Evolutionary conservation across 2,888 invertebrate genomes (phyloP).

Genomic region (Lycophotia porphyrea): DNA sequence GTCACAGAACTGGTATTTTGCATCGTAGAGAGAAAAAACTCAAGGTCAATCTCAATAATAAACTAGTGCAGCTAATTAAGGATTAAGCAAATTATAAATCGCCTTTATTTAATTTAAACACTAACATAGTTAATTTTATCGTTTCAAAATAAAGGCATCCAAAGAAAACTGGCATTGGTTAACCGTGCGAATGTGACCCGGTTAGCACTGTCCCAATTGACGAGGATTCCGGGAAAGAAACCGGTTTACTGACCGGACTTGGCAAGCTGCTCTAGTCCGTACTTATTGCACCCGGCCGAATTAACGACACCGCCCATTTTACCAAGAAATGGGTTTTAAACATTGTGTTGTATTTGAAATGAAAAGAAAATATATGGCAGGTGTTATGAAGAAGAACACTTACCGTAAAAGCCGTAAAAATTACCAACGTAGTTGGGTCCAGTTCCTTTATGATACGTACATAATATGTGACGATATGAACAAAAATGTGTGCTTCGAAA

Average conservation of each 20-base stretch:
- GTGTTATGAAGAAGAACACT: background rate
- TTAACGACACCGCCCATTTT: conserved; percentile 54
- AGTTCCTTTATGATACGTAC: background rate
- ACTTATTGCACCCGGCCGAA: conserved; percentile 54
- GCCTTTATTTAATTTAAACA: background rate
- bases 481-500: background rate
- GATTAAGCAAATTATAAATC: background rate
- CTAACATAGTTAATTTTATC: conserved; percentile 8
- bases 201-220: conserved; percentile 59
- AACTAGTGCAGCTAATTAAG: background rate
- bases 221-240: conserved; percentile 55
- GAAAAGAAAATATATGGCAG: background rate
- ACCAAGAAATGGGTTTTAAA: conserved; percentile 43
- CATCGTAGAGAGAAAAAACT: background rate
- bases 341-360: conserved; percentile 29
- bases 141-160: conserved; percentile 35
- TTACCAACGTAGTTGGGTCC: background rate
- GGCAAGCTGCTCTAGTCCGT: conserved; percentile 54
- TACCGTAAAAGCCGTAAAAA: background rate
- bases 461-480: background rate
- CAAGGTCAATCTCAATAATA: background rate
- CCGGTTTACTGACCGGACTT: conserved; percentile 59
- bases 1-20: background rate
- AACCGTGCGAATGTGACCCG: conserved; percentile 60
- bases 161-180: conserved; percentile 55